Percentiles rank a stretch among this genome's conserved stretches.
Conservation (phyloP, 92 coral and sea anemone species). For the Meandrina meandrites region DNA sequence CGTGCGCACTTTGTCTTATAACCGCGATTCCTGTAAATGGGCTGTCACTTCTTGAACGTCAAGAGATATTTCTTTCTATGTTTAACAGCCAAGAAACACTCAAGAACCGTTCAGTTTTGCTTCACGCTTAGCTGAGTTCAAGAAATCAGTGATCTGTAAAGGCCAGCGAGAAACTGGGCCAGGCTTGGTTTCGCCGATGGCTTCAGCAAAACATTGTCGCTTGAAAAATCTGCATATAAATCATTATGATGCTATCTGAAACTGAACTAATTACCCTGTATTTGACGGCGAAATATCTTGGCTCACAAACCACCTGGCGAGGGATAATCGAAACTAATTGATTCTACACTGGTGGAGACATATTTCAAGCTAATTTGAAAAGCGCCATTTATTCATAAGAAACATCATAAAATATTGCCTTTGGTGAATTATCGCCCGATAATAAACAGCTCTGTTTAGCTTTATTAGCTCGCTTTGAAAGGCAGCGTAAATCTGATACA, state of each 20-base stretch:
- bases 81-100: not conserved
- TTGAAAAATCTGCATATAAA: slow-evolving; percentile 29
- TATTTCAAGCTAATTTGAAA: slow-evolving; percentile 13
- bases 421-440: slow-evolving; percentile 4
- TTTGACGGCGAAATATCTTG: slow-evolving; percentile 11
- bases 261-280: not conserved
- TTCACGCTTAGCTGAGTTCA: slow-evolving; percentile 16
- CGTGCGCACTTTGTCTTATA: slow-evolving; percentile 41
- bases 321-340: slow-evolving; percentile 2
- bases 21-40: not conserved
- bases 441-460: slow-evolving; percentile 28
- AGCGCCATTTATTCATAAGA: slow-evolving; percentile 4
- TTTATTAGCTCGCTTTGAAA: not conserved
- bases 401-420: slow-evolving; percentile 7
- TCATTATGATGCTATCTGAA: slow-evolving; percentile 7
- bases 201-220: not conserved
- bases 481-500: slow-evolving; percentile 6
- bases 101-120: not conserved
- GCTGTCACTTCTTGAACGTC: slow-evolving; percentile 18
- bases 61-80: not conserved
- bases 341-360: not conserved
- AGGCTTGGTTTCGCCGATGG: not conserved
- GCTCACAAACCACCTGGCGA: slow-evolving; percentile 31
- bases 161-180: not conserved
- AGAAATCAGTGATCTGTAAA: not conserved